Evolutionary conservation across 2,797 vertebrate genomes (phyloP).

Genomic region (Gymnothorax reevesii): DNA sequence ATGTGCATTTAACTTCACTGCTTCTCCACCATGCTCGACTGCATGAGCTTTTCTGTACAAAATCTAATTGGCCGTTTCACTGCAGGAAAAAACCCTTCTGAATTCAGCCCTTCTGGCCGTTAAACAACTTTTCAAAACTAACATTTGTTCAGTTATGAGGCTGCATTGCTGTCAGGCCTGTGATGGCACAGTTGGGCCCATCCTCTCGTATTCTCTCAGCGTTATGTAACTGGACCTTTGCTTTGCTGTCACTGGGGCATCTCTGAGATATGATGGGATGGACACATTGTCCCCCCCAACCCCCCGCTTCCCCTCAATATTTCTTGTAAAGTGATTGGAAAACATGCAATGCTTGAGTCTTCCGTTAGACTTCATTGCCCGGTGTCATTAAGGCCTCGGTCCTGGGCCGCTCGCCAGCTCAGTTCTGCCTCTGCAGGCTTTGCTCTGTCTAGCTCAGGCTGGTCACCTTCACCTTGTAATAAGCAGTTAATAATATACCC

Average conservation of each 20-base stretch:
- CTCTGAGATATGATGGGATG: no score
- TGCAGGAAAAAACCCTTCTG: not conserved
- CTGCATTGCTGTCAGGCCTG: not conserved
- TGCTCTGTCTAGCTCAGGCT: not conserved
- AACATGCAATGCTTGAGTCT: not conserved
- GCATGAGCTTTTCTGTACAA: not conserved
- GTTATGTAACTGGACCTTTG: no score
- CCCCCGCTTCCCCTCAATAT: not conserved
- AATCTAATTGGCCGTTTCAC: not conserved
- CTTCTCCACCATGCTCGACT: not conserved
- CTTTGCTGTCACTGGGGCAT: not conserved
- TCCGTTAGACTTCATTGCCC: conserved; percentile 9
- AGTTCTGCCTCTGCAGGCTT: not conserved
- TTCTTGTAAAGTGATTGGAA: not conserved
- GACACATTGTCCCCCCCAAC: not conserved
- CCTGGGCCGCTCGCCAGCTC: not conserved
- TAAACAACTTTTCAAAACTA: not conserved
- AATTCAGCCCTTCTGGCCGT: not conserved
- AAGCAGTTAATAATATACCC: conserved; percentile 27
- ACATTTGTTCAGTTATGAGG: not conserved
- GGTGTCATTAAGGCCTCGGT: not conserved
- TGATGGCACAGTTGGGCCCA: not conserved
- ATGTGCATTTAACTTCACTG: not conserved
- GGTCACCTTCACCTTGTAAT: conserved; percentile 18
- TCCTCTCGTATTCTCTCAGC: not conserved